These are phyloP conservation scores for Bolinopsis microptera DNA, from an alignment of 37 sponge, comb jelly and placozoan genomes.

Conservation along the genomic window DNA sequence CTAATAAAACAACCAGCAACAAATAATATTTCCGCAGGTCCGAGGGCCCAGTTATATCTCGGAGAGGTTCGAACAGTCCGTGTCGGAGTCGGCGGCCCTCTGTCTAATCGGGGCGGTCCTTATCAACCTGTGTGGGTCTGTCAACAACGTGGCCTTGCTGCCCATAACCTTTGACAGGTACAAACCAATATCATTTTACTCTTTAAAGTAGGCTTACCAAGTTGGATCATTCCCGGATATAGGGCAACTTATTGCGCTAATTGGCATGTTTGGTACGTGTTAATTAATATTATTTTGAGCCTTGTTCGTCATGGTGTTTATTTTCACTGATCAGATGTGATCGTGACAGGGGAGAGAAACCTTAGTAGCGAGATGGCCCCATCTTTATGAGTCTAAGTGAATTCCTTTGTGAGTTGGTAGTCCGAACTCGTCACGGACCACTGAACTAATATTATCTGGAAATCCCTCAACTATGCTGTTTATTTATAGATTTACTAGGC, in stretches of 20 bases:
- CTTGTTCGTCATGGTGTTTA: neutral
- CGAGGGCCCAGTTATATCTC: slow-evolving; percentile 17
- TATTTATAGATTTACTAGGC: too few species aligned
- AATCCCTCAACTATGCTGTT: too few species aligned
- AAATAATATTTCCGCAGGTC: too few species aligned
- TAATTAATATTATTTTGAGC: neutral
- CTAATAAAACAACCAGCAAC: too few species aligned
- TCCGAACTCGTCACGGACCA: too few species aligned
- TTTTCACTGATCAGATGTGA: neutral
- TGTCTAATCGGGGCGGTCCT: neutral
- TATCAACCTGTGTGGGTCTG: slow-evolving; percentile 5
- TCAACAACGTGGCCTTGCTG: slow-evolving; percentile 40
- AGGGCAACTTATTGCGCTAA: neutral
- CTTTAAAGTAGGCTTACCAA: too few species aligned
- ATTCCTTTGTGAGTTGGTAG: too few species aligned
- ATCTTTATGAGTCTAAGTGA: too few species aligned
- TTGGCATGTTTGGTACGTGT: too few species aligned
- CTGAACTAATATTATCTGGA: too few species aligned
- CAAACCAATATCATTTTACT: neutral
- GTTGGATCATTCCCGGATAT: neutral
- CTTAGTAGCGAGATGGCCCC: too few species aligned
- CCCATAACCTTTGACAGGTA: slow-evolving; percentile 33
- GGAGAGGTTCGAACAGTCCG: neutral
- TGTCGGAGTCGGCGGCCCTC: neutral
- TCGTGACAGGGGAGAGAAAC: neutral